phyloP scores from a whole-genome alignment of 2,113 vertebrate species.

The Pimephales promelas region DNA sequence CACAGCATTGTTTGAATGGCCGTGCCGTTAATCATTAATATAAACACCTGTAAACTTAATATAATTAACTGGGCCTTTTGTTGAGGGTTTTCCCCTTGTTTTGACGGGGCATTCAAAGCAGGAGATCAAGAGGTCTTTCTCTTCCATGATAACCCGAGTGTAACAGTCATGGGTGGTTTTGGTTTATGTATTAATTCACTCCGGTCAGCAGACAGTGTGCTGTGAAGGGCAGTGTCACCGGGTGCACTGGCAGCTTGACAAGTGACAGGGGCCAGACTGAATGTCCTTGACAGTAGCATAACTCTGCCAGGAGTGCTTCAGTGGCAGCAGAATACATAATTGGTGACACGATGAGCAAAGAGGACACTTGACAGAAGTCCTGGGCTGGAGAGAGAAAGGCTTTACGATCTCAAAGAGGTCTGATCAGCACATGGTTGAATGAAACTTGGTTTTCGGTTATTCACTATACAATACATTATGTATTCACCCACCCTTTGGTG shows the following conservation, averaged over 20 bases:
- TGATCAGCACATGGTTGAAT: slow-evolving; percentile 16
- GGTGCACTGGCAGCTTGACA: slow-evolving; percentile 51
- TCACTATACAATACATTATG: not conserved
- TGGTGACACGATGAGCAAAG: slow-evolving; percentile 38
- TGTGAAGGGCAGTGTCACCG: slow-evolving; percentile 42
- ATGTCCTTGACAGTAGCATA: slow-evolving; percentile 50
- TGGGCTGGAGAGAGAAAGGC: slow-evolving; percentile 9
- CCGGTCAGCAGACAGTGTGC: slow-evolving; percentile 42
- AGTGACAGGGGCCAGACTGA: slow-evolving; percentile 36
- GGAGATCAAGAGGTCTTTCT: slow-evolving; percentile 49
- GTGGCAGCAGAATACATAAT: slow-evolving; percentile 37
- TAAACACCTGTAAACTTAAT: slow-evolving; percentile 78
- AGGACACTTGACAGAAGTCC: slow-evolving; percentile 34
- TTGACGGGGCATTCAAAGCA: slow-evolving; percentile 53
- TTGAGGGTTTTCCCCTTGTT: slow-evolving; percentile 62
- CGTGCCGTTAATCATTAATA: slow-evolving; percentile 66
- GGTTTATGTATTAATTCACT: slow-evolving; percentile 53
- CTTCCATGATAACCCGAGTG: slow-evolving; percentile 1
- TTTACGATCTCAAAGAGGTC: slow-evolving; percentile 9
- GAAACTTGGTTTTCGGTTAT: not conserved
- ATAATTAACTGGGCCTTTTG: slow-evolving; percentile 64
- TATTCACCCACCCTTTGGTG: not conserved
- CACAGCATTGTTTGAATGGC: slow-evolving; percentile 70
- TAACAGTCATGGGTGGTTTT: slow-evolving; percentile 52
- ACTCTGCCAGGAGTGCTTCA: slow-evolving; percentile 29